Evolutionary conservation across 53 echinoderm and acorn worm species (phyloP), one percentile per base, ranked within the genome.

Genomic region (Henricia sp.): DNA sequence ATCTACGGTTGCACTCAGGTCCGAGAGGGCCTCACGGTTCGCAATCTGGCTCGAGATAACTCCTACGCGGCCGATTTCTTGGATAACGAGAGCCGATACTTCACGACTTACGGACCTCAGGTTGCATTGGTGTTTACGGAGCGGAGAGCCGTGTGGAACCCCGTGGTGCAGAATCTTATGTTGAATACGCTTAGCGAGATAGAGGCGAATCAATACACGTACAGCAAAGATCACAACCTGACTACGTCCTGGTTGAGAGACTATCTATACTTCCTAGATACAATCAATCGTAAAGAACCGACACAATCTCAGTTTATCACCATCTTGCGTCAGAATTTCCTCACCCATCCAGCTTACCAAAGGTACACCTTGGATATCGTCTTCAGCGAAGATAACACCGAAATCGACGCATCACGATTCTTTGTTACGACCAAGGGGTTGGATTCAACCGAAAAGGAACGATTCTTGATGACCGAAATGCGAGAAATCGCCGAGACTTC

Each of bases 241-340:
- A 69, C 88, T 36, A 33, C 39, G 52, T 85, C 72, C 39, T 78
- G 92, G 88, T 56, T 89, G 37, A 26, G 85, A 46, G 89, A 85
- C 48, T 89, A 64, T 33, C 58, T 76, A 3, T 32, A 34, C 11
- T 89, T 55, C 41, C 84, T 89, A 2, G 37, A 77, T 0, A 20
- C 41, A 3, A 54, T 40, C 4, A 27, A n/a, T 3, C 42, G 76
- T 6, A 70, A n/a, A 0, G 10, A 85, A 32, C 68, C 84, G 12
- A 43, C 38, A 21, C n/a, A 85, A 27, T 23, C 67, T 2, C 26
- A 20, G 2, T 89, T 89, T 40, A 53, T 89, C 0, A 1, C 40
- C 4, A 54, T 19, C 26, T 85, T 89, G 24, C 65, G 70, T 24
- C n/a, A 85, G 0, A 34, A 23, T 13, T 89, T 89, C n/a, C 60